Evolutionary conservation across 2,113 vertebrate genomes (phyloP).

Genomic region (Pseudonaja textilis): DNA sequence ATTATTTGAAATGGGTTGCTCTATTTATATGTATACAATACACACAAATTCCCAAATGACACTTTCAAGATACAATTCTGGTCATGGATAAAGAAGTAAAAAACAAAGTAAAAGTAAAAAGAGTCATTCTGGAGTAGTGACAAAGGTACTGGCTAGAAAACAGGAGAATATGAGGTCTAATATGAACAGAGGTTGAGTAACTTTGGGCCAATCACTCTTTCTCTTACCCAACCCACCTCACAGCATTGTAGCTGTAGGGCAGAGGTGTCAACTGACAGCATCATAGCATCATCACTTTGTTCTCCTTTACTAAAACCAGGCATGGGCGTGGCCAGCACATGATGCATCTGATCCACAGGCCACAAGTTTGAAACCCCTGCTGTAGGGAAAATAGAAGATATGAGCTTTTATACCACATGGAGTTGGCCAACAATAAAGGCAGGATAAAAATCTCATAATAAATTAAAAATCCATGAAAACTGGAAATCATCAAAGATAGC

Average conservation of each 20-base stretch:
- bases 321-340: too few species aligned
- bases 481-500: background rate
- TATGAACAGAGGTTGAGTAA: background rate
- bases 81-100: background rate
- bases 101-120: background rate
- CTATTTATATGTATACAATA: background rate
- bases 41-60: background rate
- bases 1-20: background rate
- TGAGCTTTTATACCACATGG: background rate
- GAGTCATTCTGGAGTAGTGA: background rate
- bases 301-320: too few species aligned
- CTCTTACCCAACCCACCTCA: background rate
- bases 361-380: too few species aligned
- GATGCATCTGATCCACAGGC: too few species aligned
- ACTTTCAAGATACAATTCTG: background rate
- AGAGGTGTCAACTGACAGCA: background rate
- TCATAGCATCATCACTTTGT: too few species aligned
- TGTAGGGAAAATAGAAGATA: background rate
- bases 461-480: background rate
- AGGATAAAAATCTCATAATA: background rate
- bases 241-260: background rate
- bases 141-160: background rate
- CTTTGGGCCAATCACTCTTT: background rate
- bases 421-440: background rate
- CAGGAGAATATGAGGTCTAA: background rate